These are phyloP conservation scores for Dryadula phaetusa DNA, from an alignment of 2,888 invertebrate species.

Conservation along the genomic window DNA sequence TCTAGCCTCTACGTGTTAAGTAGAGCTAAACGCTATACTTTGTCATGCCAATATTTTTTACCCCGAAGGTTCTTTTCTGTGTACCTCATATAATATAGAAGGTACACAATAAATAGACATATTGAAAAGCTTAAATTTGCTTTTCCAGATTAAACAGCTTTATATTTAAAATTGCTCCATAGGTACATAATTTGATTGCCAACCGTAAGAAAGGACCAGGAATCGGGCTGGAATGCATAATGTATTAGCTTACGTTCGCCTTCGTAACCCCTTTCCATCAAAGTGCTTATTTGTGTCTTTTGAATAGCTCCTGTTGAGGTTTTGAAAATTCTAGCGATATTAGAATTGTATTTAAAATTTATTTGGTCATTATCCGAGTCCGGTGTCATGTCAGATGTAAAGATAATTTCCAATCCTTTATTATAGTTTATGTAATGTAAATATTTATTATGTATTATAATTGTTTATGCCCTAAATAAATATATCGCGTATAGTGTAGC, in stretches of 20 bases:
- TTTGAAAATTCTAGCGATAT: not conserved
- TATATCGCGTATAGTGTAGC: too few species aligned
- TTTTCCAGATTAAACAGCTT: not conserved
- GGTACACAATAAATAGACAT: not conserved
- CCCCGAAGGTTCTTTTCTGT: too few species aligned
- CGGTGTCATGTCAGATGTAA: not conserved
- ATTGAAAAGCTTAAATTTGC: not conserved
- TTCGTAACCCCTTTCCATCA: slow-evolving; percentile 35
- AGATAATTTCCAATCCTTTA: too few species aligned
- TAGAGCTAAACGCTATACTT: too few species aligned
- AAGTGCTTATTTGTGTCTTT: slow-evolving; percentile 26
- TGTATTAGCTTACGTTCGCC: slow-evolving; percentile 39
- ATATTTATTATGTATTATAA: too few species aligned
- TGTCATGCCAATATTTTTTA: too few species aligned
- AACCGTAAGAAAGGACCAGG: slow-evolving; percentile 35
- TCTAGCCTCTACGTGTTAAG: too few species aligned
- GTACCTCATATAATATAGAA: too few species aligned
- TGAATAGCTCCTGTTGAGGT: slow-evolving; percentile 19
- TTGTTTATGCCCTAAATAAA: too few species aligned
- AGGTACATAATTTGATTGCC: slow-evolving; percentile 38
- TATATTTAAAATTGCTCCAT: slow-evolving; percentile 33
- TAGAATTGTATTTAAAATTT: slow-evolving; percentile 12
- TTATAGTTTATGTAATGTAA: too few species aligned
- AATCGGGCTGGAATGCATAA: slow-evolving; percentile 40
- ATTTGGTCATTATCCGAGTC: not conserved